phyloP scores from a whole-genome alignment of 2,888 invertebrate genomes.

The Tetanocera ferruginea region DNA sequence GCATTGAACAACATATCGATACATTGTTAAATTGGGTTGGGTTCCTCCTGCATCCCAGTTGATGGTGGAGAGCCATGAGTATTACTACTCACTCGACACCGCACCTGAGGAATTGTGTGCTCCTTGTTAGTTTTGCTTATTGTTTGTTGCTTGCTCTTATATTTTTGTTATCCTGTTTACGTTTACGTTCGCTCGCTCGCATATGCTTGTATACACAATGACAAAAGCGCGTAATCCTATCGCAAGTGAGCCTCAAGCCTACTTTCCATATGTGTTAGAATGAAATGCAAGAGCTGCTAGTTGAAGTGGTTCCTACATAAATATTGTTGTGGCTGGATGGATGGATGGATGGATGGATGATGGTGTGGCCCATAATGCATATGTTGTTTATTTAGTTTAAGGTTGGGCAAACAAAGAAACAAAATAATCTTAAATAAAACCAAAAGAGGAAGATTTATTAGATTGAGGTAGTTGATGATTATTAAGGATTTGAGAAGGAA shows the following conservation, averaged over 20 bases:
- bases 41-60: neutral
- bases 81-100: neutral
- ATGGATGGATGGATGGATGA: too few species aligned
- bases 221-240: neutral
- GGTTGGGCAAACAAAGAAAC: neutral
- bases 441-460: neutral
- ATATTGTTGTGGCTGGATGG: too few species aligned
- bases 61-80: neutral
- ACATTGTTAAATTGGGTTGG: neutral
- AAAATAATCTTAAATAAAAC: neutral
- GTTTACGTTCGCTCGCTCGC: neutral
- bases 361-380: too few species aligned
- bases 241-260: neutral
- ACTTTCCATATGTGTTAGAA: too few species aligned
- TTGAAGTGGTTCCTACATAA: too few species aligned
- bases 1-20: neutral
- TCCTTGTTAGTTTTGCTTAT: neutral
- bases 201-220: neutral
- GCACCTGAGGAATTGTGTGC: conserved; percentile 4
- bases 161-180: neutral
- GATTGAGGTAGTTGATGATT: neutral
- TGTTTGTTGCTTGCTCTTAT: neutral
- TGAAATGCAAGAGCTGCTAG: too few species aligned
- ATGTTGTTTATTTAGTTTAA: too few species aligned
- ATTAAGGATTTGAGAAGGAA: neutral